phyloP scores from a whole-genome alignment of 2,113 vertebrate genomes.

The Cyprinodon variegatus region DNA sequence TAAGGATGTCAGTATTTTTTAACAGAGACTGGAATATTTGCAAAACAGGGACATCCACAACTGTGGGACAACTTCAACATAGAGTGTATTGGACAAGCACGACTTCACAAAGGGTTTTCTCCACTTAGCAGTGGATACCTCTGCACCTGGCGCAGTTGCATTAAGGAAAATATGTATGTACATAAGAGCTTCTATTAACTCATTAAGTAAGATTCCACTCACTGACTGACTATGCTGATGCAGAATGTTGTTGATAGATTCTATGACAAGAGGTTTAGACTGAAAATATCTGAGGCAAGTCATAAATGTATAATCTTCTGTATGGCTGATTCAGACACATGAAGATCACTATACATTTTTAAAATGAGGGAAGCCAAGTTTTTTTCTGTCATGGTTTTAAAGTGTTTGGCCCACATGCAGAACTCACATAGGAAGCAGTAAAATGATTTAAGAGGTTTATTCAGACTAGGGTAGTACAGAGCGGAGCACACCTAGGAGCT shows the following conservation, averaged over 20 bases:
- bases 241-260: no score
- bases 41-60: neutral
- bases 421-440: no score
- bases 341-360: conserved; percentile 18
- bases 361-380: no score
- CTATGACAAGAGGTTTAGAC: no score
- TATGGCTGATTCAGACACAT: conserved; percentile 36
- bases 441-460: no score
- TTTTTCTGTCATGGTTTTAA: no score
- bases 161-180: neutral
- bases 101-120: conserved; percentile 1
- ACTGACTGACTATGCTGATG: no score
- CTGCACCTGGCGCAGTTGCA: neutral
- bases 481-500: no score
- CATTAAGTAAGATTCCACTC: no score
- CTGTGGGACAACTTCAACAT: neutral
- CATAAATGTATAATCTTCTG: conserved; percentile 23
- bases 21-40: neutral
- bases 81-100: neutral
- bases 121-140: neutral
- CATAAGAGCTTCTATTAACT: neutral
- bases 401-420: no score
- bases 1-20: neutral
- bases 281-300: conserved; percentile 25
- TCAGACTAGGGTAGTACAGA: no score